Conservation (phyloP, 1,140 invertebrate genomes). For the Trichoplusia ni region DNA sequence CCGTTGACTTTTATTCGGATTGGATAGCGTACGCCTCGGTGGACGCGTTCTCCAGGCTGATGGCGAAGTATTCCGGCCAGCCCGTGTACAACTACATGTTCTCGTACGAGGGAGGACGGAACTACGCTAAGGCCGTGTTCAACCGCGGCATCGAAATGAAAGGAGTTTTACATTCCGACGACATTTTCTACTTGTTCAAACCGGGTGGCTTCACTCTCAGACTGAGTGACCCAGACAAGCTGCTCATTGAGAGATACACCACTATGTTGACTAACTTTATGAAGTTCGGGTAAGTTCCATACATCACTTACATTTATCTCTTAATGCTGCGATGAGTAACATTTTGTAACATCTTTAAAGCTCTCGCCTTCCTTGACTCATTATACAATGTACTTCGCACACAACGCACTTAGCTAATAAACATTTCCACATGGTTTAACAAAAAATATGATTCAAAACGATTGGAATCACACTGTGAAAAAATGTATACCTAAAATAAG, state of each 20-base stretch:
- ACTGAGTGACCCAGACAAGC: constrained; percentile 45
- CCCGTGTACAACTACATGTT: constrained; percentile 68
- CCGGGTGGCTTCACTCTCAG: constrained; percentile 57
- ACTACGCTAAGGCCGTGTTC: constrained; percentile 54
- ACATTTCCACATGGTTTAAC: too few species aligned
- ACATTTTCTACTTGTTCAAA: constrained; percentile 71
- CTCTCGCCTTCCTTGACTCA: too few species aligned
- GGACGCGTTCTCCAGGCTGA: constrained; percentile 55
- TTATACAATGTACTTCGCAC: too few species aligned
- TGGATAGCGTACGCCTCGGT: constrained; percentile 59
- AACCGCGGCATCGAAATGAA: constrained; percentile 26
- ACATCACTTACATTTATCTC: neutral
- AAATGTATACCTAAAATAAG: too few species aligned
- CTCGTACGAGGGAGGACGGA: constrained; percentile 58
- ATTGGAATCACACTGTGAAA: too few species aligned
- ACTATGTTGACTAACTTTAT: constrained; percentile 68
- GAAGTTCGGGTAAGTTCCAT: constrained; percentile 61
- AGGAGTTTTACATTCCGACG: constrained; percentile 64
- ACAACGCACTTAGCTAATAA: too few species aligned
- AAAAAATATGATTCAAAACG: too few species aligned
- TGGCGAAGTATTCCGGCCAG: constrained; percentile 49
- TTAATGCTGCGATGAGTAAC: too few species aligned
- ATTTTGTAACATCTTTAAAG: too few species aligned
- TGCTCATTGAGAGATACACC: constrained; percentile 56
- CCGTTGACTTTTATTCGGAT: constrained; percentile 62